A percentile compares a stretch with the other conserved stretches of the same genome.
phyloP scores from a whole-genome alignment of 2,888 invertebrate genomes.

The Hydropsyche betteni region DNA sequence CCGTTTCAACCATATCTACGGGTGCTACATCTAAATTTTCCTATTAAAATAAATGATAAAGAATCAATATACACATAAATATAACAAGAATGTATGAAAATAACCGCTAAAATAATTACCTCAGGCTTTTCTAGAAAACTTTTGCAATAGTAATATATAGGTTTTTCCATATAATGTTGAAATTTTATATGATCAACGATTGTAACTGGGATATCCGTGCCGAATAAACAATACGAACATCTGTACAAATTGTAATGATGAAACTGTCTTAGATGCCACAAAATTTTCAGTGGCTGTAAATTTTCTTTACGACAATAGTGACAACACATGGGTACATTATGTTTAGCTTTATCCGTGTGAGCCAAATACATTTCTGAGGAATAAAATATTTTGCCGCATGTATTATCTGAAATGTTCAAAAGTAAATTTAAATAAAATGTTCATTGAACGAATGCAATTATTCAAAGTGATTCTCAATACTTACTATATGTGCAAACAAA shows the following conservation, averaged over 20 bases:
- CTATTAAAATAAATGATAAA: background rate
- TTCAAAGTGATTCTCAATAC: background rate
- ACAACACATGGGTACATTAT: constrained; percentile 13
- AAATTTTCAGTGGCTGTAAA: background rate
- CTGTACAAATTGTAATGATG: constrained; percentile 31
- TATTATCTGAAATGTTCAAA: background rate
- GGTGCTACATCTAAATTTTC: background rate
- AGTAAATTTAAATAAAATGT: background rate
- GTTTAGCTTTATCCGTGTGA: constrained; percentile 2
- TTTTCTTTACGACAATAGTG: constrained; percentile 1
- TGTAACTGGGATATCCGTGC: background rate
- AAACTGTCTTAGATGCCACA: background rate
- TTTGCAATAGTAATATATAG: constrained; percentile 18
- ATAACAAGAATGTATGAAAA: background rate
- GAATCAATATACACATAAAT: background rate
- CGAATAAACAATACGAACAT: constrained; percentile 32
- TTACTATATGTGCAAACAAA: constrained; percentile 36
- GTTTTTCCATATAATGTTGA: background rate
- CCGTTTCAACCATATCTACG: background rate
- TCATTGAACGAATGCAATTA: too few relatives aligned
- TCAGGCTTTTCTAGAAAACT: background rate
- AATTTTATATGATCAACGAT: constrained; percentile 31
- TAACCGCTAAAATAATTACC: constrained; percentile 1
- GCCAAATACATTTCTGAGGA: background rate
- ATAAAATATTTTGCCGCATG: constrained; percentile 26